Base-by-base conservation (phyloP, 2,888 invertebrate species). In the Melinaea marsaeus region DNA sequence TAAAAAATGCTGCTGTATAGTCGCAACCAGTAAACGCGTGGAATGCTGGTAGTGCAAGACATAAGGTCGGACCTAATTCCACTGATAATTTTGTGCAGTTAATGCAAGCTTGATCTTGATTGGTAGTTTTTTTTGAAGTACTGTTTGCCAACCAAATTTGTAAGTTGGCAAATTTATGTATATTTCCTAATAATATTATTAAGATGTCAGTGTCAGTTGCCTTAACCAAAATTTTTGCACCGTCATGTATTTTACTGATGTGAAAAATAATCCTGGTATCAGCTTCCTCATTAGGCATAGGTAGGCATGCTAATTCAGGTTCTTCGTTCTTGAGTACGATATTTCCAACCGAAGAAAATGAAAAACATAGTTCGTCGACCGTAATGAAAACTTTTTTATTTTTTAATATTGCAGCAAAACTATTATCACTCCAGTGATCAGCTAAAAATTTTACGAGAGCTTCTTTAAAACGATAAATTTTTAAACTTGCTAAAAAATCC, bases 21-120 rank as follows among this genome's bases (percentile, higher is more conserved):
- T 60, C 54, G 42, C 62, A 37, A 47, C 58, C 58, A 13, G 62
- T 68, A 47, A 58, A 45, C 47, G 79, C 78, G 58, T 79, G 77
- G 54, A 76, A 74, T 45, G 65, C 69, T 45, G 77, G 75, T 63
- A 78, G 55, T 54, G 71, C 70, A 65, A 65, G 60, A 33, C 58
- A 75, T 60, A 75, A 62, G 42, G 55, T 55, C 45, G 35, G 4
- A 6, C 75, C 77, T 47, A 79, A 64, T 46, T 64, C 67, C 65
- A 22, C 22, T 22, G 22, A 22, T 22, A 22, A 22, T 22, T 22
- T 22, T 22, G 11, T 57, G 57, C 57, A 57, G 46, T 62, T 62
- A 47, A 62, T 58, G 58, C 13, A 55, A 13, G 55, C 55, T 55
- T 58, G 55, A 58, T 57, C 54, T 57, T 57, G 57, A 57, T 57